Conservation (phyloP, 2,113 vertebrate genomes). For the Ia io region DNA sequence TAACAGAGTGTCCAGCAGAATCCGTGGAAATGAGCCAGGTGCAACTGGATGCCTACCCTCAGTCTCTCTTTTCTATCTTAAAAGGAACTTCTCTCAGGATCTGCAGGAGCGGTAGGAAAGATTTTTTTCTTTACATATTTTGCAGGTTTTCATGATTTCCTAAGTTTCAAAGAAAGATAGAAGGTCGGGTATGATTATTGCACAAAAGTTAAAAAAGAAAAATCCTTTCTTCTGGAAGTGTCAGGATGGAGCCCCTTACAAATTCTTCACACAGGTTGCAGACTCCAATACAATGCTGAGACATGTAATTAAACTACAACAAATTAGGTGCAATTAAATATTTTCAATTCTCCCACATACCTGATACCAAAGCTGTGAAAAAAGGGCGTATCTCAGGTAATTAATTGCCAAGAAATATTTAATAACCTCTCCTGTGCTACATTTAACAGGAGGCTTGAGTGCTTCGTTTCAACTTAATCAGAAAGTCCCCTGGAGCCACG, state of each 20-base stretch:
- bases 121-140: conserved; percentile 14
- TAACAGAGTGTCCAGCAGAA: background rate
- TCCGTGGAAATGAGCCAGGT: background rate
- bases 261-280: conserved; percentile 28
- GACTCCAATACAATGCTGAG: conserved; percentile 45
- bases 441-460: conserved; percentile 61
- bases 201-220: background rate
- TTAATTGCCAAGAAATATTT: conserved; percentile 78
- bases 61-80: background rate
- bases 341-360: conserved; percentile 68
- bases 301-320: conserved; percentile 44
- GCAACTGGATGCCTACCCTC: background rate
- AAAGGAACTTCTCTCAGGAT: background rate
- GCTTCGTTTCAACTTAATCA: conserved; percentile 68
- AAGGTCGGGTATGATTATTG: conserved; percentile 15
- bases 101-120: background rate
- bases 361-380: conserved; percentile 67
- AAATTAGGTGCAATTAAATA: conserved; percentile 58
- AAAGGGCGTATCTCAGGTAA: conserved; percentile 53
- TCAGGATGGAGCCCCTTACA: conserved; percentile 22
- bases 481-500: conserved; percentile 76
- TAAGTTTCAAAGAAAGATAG: conserved; percentile 56
- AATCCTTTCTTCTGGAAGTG: background rate
- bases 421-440: conserved; percentile 76
- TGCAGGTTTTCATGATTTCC: conserved; percentile 35